phyloP scores from a whole-genome alignment of 1,140 invertebrate genomes.

The Octopus bimaculoides region DNA sequence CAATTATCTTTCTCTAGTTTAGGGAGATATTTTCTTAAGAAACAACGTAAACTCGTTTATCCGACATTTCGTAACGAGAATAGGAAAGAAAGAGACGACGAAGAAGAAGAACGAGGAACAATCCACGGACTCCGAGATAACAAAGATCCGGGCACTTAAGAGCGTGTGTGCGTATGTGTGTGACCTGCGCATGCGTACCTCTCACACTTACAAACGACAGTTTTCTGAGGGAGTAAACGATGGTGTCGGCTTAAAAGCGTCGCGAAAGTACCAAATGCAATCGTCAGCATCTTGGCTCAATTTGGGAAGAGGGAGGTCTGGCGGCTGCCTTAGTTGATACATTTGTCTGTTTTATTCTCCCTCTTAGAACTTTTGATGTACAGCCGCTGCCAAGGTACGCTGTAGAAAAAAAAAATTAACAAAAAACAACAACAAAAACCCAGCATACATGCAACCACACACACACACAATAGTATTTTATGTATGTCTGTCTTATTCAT shows the following conservation, averaged over 20 bases:
- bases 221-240: not conserved
- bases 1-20: no score
- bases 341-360: conserved; percentile 4
- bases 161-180: not conserved
- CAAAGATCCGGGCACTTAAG: no score
- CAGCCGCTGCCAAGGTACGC: conserved; percentile 6
- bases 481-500: no score
- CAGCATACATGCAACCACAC: no score
- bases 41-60: no score
- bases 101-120: no score
- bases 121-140: no score
- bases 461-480: no score
- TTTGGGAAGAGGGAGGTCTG: conserved; percentile 5
- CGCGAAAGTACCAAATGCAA: conserved; percentile 6
- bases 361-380: conserved; percentile 5
- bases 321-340: conserved; percentile 12
- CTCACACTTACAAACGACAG: not conserved
- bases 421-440: no score
- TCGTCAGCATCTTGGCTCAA: conserved; percentile 14
- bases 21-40: no score
- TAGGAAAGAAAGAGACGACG: no score
- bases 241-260: not conserved
- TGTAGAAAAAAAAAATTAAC: not conserved
- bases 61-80: no score
- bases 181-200: not conserved